These are phyloP conservation scores for Chirona hameri DNA, from an alignment of 2,888 invertebrate genomes.

Conservation along the genomic window DNA sequence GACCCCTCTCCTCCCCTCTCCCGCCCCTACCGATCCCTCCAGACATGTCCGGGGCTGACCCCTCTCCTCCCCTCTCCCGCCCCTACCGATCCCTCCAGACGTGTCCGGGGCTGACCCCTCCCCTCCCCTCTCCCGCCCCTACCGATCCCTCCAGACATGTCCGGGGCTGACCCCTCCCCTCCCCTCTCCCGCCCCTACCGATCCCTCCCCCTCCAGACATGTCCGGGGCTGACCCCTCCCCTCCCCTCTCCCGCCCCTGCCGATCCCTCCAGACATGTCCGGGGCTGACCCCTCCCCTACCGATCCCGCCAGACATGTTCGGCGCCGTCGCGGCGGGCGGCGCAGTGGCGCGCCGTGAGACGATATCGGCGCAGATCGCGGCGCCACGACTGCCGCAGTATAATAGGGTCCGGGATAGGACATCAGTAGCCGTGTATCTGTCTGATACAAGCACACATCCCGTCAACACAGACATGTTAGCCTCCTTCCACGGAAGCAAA, in stretches of 20 bases:
- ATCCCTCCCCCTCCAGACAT: not conserved
- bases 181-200: not conserved
- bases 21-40: too few relatives aligned
- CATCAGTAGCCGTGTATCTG: too few relatives aligned
- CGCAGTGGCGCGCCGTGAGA: not conserved
- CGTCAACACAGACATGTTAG: not conserved
- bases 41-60: too few relatives aligned
- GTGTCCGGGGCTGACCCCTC: too few relatives aligned
- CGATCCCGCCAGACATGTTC: not conserved
- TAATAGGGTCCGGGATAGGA: too few relatives aligned
- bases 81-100: too few relatives aligned
- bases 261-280: not conserved
- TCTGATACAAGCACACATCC: not conserved
- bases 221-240: not conserved
- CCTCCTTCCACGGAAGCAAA: not conserved
- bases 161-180: too few relatives aligned
- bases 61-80: too few relatives aligned
- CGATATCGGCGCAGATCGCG: not conserved
- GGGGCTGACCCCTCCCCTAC: too few relatives aligned
- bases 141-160: too few relatives aligned
- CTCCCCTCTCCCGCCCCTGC: not conserved
- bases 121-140: too few relatives aligned
- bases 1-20: too few relatives aligned
- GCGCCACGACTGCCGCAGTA: not conserved
- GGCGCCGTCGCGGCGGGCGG: not conserved